Base-by-base conservation (phyloP, 2,888 invertebrate genomes). In the Heliconius cydno region DNA sequence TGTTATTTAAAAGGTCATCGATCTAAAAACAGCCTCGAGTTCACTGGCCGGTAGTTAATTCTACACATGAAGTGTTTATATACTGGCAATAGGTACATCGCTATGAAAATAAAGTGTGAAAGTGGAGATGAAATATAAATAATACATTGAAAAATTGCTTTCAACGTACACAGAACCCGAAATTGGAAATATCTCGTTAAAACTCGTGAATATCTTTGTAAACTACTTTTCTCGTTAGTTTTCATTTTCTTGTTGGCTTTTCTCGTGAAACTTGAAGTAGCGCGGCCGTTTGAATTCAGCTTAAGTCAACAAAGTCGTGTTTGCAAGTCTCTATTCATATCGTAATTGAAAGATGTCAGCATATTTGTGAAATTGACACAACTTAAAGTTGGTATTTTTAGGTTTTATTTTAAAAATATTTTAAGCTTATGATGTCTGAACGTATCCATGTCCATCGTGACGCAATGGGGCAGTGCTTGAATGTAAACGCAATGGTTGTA, bases 21-120 rank as follows among this genome's bases (percentile, higher is more conserved):
- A 86, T 94, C 94, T 91, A 91, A 92, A 92, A 92, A 92, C 89
- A 90, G 89, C 89, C 85, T 89, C 91, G 93, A 91, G 94, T 94
- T 94, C 93, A 91, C 89, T 88, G 94, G 82, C 92, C 93, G 91
- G 87, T 87, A 89, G 84, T 83, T 82, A 84, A 84, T 82, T 85
- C 84, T 81, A 83, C 84, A 82, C 82, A 80, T 82, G 79, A 83
- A 83, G 83, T 84, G 83, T 86, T 86, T 85, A 86, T 85, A 85
- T 84, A 85, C 84, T 83, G 81, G 79, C 81, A 79, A 78, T 81
- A 34, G 6, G 34, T 34, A 83, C 82, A 83, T 84, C 79, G 79
- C 83, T 84, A 84, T 84, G 81, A 84, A 84, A 84, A 86, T 84
- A 84, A 84, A 84, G 79, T 76, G 75, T 81, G 57, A 73, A 78